Conservation (phyloP, 2,888 invertebrate species). For the Drosophila melanocephala region DNA sequence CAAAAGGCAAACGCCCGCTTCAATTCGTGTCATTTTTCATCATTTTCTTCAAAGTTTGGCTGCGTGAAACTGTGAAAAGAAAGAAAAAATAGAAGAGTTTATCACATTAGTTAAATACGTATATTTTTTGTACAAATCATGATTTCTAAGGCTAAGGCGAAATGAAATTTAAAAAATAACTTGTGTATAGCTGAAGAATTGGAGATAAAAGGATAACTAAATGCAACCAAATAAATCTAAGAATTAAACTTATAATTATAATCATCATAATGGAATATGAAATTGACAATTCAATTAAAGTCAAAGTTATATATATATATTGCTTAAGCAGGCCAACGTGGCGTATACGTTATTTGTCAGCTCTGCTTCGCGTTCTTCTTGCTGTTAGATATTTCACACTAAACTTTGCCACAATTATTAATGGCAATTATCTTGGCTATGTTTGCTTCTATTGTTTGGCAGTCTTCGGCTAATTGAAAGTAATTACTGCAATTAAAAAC, state of each 20-base stretch:
- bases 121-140: neutral
- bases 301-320: neutral
- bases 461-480: slow-evolving; percentile 69
- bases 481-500: slow-evolving; percentile 76
- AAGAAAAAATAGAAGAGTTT: slow-evolving; percentile 2
- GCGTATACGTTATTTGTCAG: slow-evolving; percentile 33
- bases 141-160: too few relatives aligned
- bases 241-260: neutral
- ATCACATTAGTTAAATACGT: neutral
- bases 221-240: neutral
- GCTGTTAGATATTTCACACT: slow-evolving; percentile 20
- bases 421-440: slow-evolving; percentile 39
- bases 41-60: slow-evolving; percentile 31
- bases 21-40: slow-evolving; percentile 6
- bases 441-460: slow-evolving; percentile 25
- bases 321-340: neutral
- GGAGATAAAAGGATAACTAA: neutral
- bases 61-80: slow-evolving; percentile 58
- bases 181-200: neutral
- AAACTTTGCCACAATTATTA: slow-evolving; percentile 47
- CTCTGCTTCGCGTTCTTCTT: neutral
- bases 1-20: slow-evolving; percentile 60
- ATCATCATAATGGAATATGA: neutral
- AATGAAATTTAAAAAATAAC: neutral
- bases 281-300: neutral